A percentile compares a stretch with the other conserved stretches of the same genome.
These are phyloP conservation scores for Anastrepha ludens DNA, from an alignment of 1,140 invertebrate genomes.

Conservation along the genomic window DNA sequence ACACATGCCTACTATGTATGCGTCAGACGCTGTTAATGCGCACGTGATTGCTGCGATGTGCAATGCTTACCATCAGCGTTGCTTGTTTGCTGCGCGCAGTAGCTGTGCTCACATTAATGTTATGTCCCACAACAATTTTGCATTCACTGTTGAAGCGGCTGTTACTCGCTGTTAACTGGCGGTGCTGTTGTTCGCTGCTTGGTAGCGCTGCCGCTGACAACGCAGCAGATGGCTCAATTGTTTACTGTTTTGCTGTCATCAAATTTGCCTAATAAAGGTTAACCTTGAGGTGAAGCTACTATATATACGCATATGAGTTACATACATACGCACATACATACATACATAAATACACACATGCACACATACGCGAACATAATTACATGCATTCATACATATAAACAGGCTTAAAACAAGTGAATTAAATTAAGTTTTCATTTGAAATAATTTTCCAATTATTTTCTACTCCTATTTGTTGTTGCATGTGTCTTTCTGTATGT, in stretches of 20 bases:
- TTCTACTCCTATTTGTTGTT: not conserved
- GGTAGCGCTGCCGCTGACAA: not conserved
- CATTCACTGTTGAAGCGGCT: not conserved
- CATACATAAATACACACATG: not conserved
- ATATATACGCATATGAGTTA: not conserved
- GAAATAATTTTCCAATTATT: slow-evolving; percentile 5
- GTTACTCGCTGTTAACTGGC: not conserved
- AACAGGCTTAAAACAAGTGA: not conserved
- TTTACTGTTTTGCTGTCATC: not conserved
- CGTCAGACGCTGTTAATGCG: not conserved
- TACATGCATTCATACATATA: not conserved
- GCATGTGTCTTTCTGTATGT: not conserved
- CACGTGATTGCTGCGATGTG: slow-evolving; percentile 11
- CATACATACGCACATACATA: not conserved
- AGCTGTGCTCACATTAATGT: not conserved
- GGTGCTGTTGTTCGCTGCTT: not conserved
- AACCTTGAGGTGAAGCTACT: slow-evolving; percentile 45
- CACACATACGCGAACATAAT: too few species aligned
- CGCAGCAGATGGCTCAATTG: not conserved
- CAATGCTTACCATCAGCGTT: not conserved
- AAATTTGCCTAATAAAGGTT: slow-evolving; percentile 43
- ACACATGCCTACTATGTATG: not conserved
- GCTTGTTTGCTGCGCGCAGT: not conserved
- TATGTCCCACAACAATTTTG: not conserved
- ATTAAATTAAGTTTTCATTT: not conserved